Evolutionary conservation across 2,797 vertebrate genomes (phyloP), one percentile per base, ranked within the genome.

Genomic region (Oreortyx pictus): DNA sequence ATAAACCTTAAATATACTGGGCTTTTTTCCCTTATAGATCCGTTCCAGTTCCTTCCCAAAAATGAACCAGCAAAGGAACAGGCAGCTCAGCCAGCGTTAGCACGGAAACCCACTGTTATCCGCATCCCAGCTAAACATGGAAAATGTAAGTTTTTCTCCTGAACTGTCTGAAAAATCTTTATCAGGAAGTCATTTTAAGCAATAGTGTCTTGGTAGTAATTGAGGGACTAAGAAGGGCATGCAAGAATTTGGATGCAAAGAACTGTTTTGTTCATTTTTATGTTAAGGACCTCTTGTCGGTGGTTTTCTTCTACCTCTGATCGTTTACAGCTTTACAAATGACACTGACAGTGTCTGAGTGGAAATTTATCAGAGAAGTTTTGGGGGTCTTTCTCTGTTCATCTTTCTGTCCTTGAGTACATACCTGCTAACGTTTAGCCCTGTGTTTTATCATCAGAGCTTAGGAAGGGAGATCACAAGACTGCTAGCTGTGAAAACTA

Each of bases 21-120:
- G 10, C 59, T 93, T 59, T 39, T 94, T 94, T 37, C 62, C 74
- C 41, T 92, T 96, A 62, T 96, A 98, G 98, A 98, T 97, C 97
- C 97, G 2, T 97, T 98, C 96, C 98, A 97, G 86, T 93, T 98
- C 77, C 95, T 97, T 22, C 74, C 96, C 78, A 98, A 98, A 97
- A 97, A 73, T 49, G 98, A 96, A 90, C 86, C 88, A 79, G 64
- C 70, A 93, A 95, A 93, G 93, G 95, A 97, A 50, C 94, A 89
- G 87, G 77, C 92, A 11, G 37, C 87, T 91, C 97, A 94, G 35
- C 95, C 92, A 86, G 95, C 91, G 78, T 6, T 97, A 52, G 89
- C 96, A 33, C 98, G 98, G 89, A 99, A 99, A 91, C 99, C 99
- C 54, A 99, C 99, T 80, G 98, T 99, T 93, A 99, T 99, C 96